A percentile compares a stretch with the other conserved stretches of the same genome.
Evolutionary conservation across 1,140 invertebrate species (phyloP).

Genomic region (Apis laboriosa): DNA sequence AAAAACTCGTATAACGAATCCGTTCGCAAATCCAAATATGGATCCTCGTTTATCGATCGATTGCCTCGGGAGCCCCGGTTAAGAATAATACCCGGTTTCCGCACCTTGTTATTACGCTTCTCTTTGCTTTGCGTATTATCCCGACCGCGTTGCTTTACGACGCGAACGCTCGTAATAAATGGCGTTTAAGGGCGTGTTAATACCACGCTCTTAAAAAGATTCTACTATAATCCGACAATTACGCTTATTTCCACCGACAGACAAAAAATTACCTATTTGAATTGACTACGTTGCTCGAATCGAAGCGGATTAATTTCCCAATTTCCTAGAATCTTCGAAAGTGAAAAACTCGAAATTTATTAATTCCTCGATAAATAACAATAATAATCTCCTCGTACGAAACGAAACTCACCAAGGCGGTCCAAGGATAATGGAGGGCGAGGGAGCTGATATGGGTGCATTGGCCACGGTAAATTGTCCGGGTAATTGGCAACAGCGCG

Average conservation of each 20-base stretch:
- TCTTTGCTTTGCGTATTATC: slow-evolving; percentile 28
- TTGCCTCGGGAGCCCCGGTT: slow-evolving; percentile 16
- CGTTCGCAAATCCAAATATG: slow-evolving; percentile 15
- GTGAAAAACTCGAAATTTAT: too few species aligned
- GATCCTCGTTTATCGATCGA: slow-evolving; percentile 28
- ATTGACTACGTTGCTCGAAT: too few species aligned
- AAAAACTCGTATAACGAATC: background rate
- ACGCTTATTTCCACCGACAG: background rate
- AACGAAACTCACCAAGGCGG: slow-evolving; percentile 36
- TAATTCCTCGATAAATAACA: too few species aligned
- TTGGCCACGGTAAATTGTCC: slow-evolving; percentile 64
- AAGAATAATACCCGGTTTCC: slow-evolving; percentile 31
- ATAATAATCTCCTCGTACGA: background rate
- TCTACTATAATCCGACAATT: background rate
- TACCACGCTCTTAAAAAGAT: background rate
- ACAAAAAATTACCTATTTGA: too few species aligned
- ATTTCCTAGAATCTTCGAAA: too few species aligned
- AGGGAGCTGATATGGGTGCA: slow-evolving; percentile 59
- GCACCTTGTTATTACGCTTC: slow-evolving; percentile 42
- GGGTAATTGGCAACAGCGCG: slow-evolving; percentile 53
- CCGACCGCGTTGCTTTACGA: slow-evolving; percentile 44
- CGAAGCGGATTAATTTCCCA: too few species aligned
- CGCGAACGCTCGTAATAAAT: slow-evolving; percentile 32
- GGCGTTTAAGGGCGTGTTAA: slow-evolving; percentile 23
- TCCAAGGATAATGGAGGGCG: slow-evolving; percentile 60